phyloP scores from a whole-genome alignment of 53 echinoderm and acorn worm species.

The Apostichopus leukothele region DNA sequence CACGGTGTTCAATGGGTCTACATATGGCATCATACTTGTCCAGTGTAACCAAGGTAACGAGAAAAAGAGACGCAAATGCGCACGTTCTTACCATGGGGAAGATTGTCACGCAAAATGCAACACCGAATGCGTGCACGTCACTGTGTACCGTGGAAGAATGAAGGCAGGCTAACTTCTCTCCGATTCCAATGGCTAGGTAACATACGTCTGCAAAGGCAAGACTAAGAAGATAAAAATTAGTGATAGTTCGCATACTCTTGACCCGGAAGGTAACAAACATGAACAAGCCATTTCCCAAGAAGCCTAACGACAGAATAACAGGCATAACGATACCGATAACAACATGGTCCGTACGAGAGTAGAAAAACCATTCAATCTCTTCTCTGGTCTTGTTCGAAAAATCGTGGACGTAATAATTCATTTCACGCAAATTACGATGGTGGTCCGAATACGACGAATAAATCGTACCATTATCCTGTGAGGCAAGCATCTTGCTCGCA shows the following conservation, averaged over 20 bases:
- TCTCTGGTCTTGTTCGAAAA: slow-evolving; percentile 22
- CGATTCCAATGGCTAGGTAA: slow-evolving; percentile 33
- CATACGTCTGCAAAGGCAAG: slow-evolving; percentile 38
- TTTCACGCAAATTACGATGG: neutral
- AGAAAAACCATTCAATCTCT: slow-evolving; percentile 37
- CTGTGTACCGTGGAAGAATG: slow-evolving; percentile 23
- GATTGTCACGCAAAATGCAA: slow-evolving; percentile 22
- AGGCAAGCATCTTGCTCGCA: neutral
- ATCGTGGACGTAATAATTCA: slow-evolving; percentile 4
- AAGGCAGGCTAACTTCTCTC: slow-evolving; percentile 46
- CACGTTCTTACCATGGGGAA: slow-evolving; percentile 36
- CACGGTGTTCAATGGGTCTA: slow-evolving; percentile 27
- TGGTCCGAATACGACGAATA: neutral
- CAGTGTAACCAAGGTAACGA: slow-evolving; percentile 40
- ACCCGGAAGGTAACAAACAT: slow-evolving; percentile 26
- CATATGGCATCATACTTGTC: slow-evolving; percentile 54
- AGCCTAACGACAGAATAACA: slow-evolving; percentile 29
- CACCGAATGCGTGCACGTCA: slow-evolving; percentile 37
- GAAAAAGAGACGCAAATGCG: slow-evolving; percentile 47
- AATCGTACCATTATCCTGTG: neutral
- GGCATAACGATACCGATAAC: slow-evolving; percentile 52
- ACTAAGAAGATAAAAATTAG: slow-evolving; percentile 49
- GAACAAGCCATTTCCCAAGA: slow-evolving; percentile 43
- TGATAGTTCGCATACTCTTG: slow-evolving; percentile 42
- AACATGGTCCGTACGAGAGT: slow-evolving; percentile 21